A percentile compares a stretch with the other conserved stretches of the same genome.
phyloP scores from a whole-genome alignment of 2,888 invertebrate species.

The Poecilus cupreus region DNA sequence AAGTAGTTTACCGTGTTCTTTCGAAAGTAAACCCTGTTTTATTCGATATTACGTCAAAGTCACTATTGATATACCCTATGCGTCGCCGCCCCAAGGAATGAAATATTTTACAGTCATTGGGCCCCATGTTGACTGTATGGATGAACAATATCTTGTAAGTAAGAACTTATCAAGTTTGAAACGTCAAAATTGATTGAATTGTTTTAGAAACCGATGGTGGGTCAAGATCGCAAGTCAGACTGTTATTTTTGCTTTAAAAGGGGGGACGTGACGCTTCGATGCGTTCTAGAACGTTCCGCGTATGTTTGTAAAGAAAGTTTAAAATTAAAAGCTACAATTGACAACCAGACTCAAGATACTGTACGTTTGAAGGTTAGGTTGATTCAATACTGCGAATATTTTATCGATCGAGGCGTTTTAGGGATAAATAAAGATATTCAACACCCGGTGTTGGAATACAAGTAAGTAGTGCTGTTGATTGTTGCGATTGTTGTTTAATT shows the following conservation, averaged over 20 bases:
- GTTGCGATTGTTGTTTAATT: too few species aligned
- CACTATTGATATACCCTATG: constrained; percentile 85
- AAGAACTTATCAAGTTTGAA: too few species aligned
- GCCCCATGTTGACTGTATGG: constrained; percentile 87
- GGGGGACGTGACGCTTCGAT: constrained; percentile 78
- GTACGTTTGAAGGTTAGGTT: constrained; percentile 77
- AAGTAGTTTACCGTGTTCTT: constrained; percentile 83
- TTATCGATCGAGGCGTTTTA: constrained; percentile 83
- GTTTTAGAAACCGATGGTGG: constrained; percentile 79
- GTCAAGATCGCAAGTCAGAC: constrained; percentile 78
- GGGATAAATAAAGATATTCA: constrained; percentile 82
- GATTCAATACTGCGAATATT: constrained; percentile 82
- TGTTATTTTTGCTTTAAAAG: constrained; percentile 85
- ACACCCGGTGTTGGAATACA: constrained; percentile 82
- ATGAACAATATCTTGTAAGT: constrained; percentile 83
- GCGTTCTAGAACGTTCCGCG: constrained; percentile 82
- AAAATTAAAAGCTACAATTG: constrained; percentile 81
- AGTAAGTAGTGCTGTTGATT: constrained; percentile 66
- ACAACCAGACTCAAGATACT: constrained; percentile 80
- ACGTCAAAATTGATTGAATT: neutral
- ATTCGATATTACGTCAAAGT: constrained; percentile 84
- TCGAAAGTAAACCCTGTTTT: constrained; percentile 84
- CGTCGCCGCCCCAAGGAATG: constrained; percentile 86
- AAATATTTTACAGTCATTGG: constrained; percentile 87
- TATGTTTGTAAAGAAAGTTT: constrained; percentile 85